phyloP scores from a whole-genome alignment of 1,140 invertebrate genomes.

The Drosophila teissieri region DNA sequence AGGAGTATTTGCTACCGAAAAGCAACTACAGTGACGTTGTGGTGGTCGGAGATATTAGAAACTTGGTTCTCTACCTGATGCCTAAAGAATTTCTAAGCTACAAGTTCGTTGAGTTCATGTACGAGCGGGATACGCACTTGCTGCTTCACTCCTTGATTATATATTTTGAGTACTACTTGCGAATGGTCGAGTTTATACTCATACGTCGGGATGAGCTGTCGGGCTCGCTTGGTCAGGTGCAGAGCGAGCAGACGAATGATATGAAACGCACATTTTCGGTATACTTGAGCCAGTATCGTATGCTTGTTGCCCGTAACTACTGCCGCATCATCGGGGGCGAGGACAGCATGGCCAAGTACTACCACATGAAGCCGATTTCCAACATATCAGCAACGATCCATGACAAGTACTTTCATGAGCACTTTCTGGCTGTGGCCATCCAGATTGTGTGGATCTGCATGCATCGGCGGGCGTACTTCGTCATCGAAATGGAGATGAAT shows the following conservation, averaged over 20 bases:
- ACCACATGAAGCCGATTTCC: slow-evolving; percentile 58
- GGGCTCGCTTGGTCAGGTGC: slow-evolving; percentile 54
- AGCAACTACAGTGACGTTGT: slow-evolving; percentile 58
- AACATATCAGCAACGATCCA: slow-evolving; percentile 60
- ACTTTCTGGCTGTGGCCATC: slow-evolving; percentile 61
- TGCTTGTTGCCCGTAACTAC: slow-evolving; percentile 76
- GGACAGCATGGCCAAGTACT: slow-evolving; percentile 51
- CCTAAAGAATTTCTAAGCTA: slow-evolving; percentile 54
- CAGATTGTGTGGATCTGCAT: slow-evolving; percentile 76
- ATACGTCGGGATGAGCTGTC: slow-evolving; percentile 71
- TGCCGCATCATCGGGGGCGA: slow-evolving; percentile 63
- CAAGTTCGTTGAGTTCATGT: slow-evolving; percentile 64
- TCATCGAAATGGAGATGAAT: slow-evolving; percentile 81
- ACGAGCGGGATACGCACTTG: slow-evolving; percentile 46
- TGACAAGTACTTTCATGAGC: slow-evolving; percentile 71
- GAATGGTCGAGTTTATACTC: slow-evolving; percentile 73
- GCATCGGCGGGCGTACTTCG: slow-evolving; percentile 63
- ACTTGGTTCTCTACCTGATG: slow-evolving; percentile 71
- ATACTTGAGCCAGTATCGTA: slow-evolving; percentile 72
- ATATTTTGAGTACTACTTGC: slow-evolving; percentile 79
- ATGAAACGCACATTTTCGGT: slow-evolving; percentile 63
- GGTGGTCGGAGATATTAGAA: slow-evolving; percentile 60
- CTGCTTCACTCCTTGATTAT: slow-evolving; percentile 71
- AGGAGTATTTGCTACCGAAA: slow-evolving; percentile 50
- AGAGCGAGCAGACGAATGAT: slow-evolving; percentile 69